A percentile compares a stretch with the other conserved stretches of the same genome.
Conservation (phyloP, 2,888 invertebrate genomes). For the Agriopis leucophaearia region DNA sequence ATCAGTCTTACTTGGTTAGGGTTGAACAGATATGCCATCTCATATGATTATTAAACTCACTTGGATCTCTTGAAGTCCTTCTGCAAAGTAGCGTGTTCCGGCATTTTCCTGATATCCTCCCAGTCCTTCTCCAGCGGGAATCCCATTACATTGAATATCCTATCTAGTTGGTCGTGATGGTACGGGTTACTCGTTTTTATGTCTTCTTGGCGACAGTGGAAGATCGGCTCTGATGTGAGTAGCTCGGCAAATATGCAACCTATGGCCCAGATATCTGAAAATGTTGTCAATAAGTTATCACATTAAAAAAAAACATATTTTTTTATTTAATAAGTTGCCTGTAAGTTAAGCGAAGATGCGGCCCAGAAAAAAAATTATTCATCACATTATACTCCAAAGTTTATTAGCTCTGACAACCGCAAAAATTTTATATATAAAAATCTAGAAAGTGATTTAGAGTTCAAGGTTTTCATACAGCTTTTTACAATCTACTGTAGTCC, state of each 20-base stretch:
- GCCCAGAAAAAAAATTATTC: no score
- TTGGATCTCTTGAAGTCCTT: slow-evolving; percentile 98
- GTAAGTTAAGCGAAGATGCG: no score
- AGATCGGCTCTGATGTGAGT: slow-evolving; percentile 99
- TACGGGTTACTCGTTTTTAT: slow-evolving; percentile 99
- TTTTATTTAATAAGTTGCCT: not conserved
- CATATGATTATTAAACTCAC: slow-evolving; percentile 77
- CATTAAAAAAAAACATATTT: no score
- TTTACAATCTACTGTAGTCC: no score
- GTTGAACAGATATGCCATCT: no score
- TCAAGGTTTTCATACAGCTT: no score
- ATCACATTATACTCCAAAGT: no score
- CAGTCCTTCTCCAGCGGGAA: slow-evolving; percentile 99
- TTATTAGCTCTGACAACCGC: no score
- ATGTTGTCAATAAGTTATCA: not conserved
- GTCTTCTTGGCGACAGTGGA: slow-evolving; percentile 99
- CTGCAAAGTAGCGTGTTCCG: slow-evolving; percentile 97
- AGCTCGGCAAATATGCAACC: slow-evolving; percentile 99
- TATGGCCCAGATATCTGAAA: slow-evolving; percentile 98
- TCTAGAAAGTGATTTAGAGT: no score
- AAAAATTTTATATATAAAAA: no score
- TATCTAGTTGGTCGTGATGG: slow-evolving; percentile 98
- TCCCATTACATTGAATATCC: slow-evolving; percentile 99
- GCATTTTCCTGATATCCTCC: slow-evolving; percentile 99
- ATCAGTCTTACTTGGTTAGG: no score